Evolutionary conservation across 2,888 invertebrate genomes (phyloP).

Genomic region (Caradrina kadenii): DNA sequence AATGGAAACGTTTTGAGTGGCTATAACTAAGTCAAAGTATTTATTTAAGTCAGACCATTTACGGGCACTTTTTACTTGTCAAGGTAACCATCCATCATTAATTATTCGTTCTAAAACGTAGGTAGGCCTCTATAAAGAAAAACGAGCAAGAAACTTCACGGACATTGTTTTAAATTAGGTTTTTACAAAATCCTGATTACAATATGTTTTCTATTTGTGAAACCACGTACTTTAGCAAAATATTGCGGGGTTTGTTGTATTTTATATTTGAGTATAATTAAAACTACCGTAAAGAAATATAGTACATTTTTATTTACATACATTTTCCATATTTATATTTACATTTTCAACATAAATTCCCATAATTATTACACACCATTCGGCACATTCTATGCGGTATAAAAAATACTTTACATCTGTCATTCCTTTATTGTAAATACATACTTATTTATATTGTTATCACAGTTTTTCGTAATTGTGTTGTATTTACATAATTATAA

Average conservation of each 20-base stretch:
- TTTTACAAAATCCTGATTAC: no score
- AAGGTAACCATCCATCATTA: no score
- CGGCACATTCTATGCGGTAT: slow-evolving; percentile 48
- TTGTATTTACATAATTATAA: slow-evolving; percentile 55
- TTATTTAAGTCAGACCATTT: no score
- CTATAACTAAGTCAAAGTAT: no score
- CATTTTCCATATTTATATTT: slow-evolving; percentile 48
- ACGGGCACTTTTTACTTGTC: no score
- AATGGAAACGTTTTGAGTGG: no score
- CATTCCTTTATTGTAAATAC: slow-evolving; percentile 44
- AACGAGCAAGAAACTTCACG: no score
- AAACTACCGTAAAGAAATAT: slow-evolving; percentile 29
- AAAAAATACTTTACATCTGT: slow-evolving; percentile 37
- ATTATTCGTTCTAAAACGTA: no score
- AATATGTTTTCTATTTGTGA: no score
- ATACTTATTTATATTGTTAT: slow-evolving; percentile 63
- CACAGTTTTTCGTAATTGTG: slow-evolving; percentile 61
- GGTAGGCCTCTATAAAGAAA: no score
- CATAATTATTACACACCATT: slow-evolving; percentile 52
- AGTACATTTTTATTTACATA: slow-evolving; percentile 54
- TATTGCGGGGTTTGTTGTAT: not conserved
- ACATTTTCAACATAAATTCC: slow-evolving; percentile 50
- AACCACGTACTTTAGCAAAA: no score
- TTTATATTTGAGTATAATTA: not conserved
- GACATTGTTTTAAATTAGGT: no score